Percentiles rank a stretch among this genome's conserved stretches.
phyloP scores from a whole-genome alignment of 2,888 invertebrate species.

The Pedicia rivosa region DNA sequence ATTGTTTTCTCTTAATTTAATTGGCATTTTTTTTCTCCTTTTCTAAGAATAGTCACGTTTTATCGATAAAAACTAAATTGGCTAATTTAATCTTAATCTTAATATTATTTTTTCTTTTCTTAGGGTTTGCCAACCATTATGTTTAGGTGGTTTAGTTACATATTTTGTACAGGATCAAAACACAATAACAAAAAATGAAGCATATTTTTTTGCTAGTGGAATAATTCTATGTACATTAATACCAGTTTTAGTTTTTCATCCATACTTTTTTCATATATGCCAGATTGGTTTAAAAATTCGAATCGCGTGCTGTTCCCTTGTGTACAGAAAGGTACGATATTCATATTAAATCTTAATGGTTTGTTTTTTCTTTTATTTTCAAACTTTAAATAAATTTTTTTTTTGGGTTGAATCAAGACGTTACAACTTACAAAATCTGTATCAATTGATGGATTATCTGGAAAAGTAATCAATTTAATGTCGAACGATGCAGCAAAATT shows the following conservation, averaged over 20 bases:
- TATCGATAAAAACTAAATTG: no score
- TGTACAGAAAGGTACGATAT: slow-evolving; percentile 12
- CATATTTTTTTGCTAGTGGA: slow-evolving; percentile 43
- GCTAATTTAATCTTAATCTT: background rate
- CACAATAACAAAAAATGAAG: slow-evolving; percentile 32
- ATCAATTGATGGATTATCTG: slow-evolving; percentile 20
- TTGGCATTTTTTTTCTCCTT: no score
- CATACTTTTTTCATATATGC: slow-evolving; percentile 44
- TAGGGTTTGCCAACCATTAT: slow-evolving; percentile 42
- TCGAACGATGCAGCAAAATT: slow-evolving; percentile 41
- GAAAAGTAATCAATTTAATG: slow-evolving; percentile 40
- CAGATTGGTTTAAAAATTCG: slow-evolving; percentile 53
- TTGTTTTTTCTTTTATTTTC: background rate
- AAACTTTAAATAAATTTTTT: background rate
- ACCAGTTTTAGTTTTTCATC: slow-evolving; percentile 31
- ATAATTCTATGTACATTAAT: slow-evolving; percentile 28
- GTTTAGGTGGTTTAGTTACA: slow-evolving; percentile 40
- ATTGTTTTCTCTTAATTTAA: no score
- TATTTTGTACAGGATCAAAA: slow-evolving; percentile 36
- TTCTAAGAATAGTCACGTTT: no score
- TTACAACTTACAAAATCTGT: slow-evolving; percentile 9
- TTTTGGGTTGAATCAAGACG: slow-evolving; percentile 5
- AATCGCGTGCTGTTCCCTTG: slow-evolving; percentile 35
- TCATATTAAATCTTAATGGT: background rate
- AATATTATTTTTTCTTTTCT: slow-evolving; percentile 11